phyloP scores from a whole-genome alignment of 2,113 vertebrate species.

The Hoplias malabaricus region DNA sequence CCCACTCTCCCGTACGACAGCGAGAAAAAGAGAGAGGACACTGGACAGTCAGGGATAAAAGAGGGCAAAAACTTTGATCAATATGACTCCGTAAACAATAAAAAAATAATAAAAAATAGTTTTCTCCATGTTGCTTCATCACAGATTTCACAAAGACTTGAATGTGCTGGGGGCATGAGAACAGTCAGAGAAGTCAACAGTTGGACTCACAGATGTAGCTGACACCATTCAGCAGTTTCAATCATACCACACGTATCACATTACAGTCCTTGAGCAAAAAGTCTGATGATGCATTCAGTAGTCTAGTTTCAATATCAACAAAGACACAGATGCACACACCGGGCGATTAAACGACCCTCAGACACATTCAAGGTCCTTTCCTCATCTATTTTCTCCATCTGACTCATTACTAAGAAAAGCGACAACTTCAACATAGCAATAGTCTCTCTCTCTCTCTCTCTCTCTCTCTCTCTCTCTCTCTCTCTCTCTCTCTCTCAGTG shows the following conservation, averaged over 20 bases:
- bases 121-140: not conserved
- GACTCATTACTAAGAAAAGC: too few species aligned
- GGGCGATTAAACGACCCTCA: not conserved
- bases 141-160: not conserved
- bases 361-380: not conserved
- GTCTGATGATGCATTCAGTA: conserved; percentile 1
- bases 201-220: conserved; percentile 9
- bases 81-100: conserved; percentile 53
- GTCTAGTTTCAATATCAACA: not conserved
- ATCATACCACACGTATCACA: conserved; percentile 16
- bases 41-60: conserved; percentile 44
- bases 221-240: conserved; percentile 30
- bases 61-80: conserved; percentile 44
- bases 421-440: too few species aligned
- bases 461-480: too few species aligned
- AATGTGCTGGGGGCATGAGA: not conserved
- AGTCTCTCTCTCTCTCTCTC: too few species aligned
- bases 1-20: not conserved
- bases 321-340: not conserved
- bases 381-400: not conserved
- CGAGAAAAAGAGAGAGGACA: not conserved
- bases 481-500: too few species aligned
- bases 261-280: conserved; percentile 1
- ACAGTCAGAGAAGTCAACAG: not conserved
- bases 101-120: conserved; percentile 43